A percentile compares a stretch with the other conserved stretches of the same genome.
These are phyloP conservation scores for Troides helena DNA, from an alignment of 2,888 invertebrate genomes.

Conservation along the genomic window DNA sequence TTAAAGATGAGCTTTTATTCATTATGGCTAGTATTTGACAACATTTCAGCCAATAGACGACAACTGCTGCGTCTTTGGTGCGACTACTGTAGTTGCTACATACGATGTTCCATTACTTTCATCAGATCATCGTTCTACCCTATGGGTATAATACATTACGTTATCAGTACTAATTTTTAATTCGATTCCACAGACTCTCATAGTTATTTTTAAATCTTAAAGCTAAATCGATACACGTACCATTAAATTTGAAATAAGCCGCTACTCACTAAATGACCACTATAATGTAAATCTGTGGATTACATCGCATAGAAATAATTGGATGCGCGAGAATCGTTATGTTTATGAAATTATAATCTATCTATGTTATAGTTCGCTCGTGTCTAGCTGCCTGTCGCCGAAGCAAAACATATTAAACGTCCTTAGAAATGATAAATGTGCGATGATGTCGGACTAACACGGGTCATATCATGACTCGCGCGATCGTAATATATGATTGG, in stretches of 20 bases:
- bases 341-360: slow-evolving; percentile 37
- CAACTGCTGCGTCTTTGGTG: too few species aligned
- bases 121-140: too few species aligned
- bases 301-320: slow-evolving; percentile 14
- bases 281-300: neutral
- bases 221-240: neutral
- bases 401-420: slow-evolving; percentile 74
- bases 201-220: neutral
- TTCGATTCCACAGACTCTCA: too few species aligned
- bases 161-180: too few species aligned
- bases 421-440: slow-evolving; percentile 73
- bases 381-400: slow-evolving; percentile 64
- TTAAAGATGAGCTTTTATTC: too few species aligned
- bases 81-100: too few species aligned
- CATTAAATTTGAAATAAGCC: neutral
- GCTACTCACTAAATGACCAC: neutral
- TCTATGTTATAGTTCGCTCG: slow-evolving; percentile 38
- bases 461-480: slow-evolving; percentile 47
- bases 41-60: too few species aligned
- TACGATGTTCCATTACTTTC: too few species aligned
- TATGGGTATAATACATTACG: too few species aligned
- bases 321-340: slow-evolving; percentile 19
- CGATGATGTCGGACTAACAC: slow-evolving; percentile 52
- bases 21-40: too few species aligned
- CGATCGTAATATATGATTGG: slow-evolving; percentile 72